A percentile compares a stretch with the other conserved stretches of the same genome.
Conservation (phyloP, 2,888 invertebrate species). For the Cremastobaeus sp. region DNA sequence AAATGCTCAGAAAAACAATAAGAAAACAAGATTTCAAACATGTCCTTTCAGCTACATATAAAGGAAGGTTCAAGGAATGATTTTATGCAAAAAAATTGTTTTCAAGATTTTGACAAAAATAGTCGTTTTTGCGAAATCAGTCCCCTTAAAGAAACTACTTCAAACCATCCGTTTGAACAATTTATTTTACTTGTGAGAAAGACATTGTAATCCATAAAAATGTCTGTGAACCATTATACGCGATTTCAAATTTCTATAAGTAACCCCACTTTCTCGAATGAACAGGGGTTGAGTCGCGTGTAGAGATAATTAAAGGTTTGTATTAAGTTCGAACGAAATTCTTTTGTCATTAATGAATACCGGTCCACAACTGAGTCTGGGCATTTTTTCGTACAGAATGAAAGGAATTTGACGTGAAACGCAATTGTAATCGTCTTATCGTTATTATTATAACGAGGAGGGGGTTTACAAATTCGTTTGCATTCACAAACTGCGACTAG, state of each 20-base stretch:
- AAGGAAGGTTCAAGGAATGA: no score
- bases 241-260: conserved; percentile 41
- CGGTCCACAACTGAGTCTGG: conserved; percentile 27
- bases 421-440: conserved; percentile 36
- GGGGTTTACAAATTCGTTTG: neutral
- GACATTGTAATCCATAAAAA: conserved; percentile 26
- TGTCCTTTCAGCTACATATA: no score
- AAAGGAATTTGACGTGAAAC: conserved; percentile 31
- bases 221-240: conserved; percentile 27
- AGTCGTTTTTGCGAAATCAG: no score
- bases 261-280: conserved; percentile 38
- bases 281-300: conserved; percentile 48
- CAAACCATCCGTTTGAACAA: no score
- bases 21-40: no score
- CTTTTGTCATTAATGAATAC: conserved; percentile 52
- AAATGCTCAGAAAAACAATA: no score
- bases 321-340: conserved; percentile 38
- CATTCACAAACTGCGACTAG: neutral
- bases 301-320: conserved; percentile 68
- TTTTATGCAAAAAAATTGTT: no score
- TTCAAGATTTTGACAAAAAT: no score
- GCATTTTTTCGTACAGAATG: conserved; percentile 52
- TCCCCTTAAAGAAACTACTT: no score
- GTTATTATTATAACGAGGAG: conserved; percentile 19
- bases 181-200: no score